These are phyloP conservation scores for Ridgeia piscesae DNA, from an alignment of 1,140 invertebrate species.

Conservation along the genomic window DNA sequence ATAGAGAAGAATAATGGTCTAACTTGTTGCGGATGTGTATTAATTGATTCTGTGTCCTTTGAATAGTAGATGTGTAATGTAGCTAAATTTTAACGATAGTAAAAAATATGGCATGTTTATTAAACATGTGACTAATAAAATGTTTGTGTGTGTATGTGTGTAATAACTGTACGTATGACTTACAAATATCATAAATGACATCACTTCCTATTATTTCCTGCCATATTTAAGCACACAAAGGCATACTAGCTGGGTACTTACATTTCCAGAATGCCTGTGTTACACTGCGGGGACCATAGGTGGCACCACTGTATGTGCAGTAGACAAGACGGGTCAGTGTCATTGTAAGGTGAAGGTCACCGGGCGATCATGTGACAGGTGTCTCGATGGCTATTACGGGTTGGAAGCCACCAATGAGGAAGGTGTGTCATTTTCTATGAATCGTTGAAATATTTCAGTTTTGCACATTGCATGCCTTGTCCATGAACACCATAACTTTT, in stretches of 20 bases:
- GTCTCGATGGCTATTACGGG: conserved; percentile 77
- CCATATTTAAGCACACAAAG: neutral
- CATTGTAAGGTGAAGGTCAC: conserved; percentile 55
- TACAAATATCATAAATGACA: neutral
- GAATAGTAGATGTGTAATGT: neutral
- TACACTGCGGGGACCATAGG: conserved; percentile 20
- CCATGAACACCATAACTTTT: neutral
- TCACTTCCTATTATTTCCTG: neutral
- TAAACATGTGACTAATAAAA: neutral
- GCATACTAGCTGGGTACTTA: neutral
- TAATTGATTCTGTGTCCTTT: conserved; percentile 52
- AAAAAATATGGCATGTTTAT: neutral
- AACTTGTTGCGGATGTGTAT: neutral
- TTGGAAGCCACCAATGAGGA: conserved; percentile 64
- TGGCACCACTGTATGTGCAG: conserved; percentile 14
- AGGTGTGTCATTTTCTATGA: conserved; percentile 6
- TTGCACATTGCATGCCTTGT: neutral
- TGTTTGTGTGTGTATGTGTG: too few relatives aligned
- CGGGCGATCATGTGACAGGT: conserved; percentile 54
- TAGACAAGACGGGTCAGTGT: conserved; percentile 60
- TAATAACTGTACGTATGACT: too few relatives aligned
- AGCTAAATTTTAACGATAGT: neutral
- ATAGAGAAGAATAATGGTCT: neutral
- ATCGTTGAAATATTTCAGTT: neutral
- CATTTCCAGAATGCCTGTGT: conserved; percentile 60